These are phyloP conservation scores for Drosophila nr. fundita DNA, from an alignment of 2,888 invertebrate species.

Conservation along the genomic window DNA sequence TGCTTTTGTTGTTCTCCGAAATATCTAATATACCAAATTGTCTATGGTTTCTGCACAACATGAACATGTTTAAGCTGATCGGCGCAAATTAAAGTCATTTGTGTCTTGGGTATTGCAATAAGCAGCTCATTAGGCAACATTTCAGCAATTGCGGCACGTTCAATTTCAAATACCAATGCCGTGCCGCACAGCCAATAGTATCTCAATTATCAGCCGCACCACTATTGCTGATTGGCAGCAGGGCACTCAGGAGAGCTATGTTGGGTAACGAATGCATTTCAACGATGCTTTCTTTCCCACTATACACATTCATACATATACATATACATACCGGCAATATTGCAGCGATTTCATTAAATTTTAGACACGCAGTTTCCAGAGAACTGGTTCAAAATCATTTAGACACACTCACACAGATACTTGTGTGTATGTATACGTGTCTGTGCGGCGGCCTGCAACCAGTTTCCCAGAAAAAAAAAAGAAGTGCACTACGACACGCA, in stretches of 20 bases:
- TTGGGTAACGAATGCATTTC: conserved; percentile 54
- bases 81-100: conserved; percentile 18
- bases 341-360: conserved; percentile 75
- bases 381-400: conserved; percentile 79
- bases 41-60: neutral
- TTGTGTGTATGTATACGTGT: neutral
- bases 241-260: conserved; percentile 20
- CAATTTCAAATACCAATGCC: conserved; percentile 60
- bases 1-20: neutral
- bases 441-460: conserved; percentile 40
- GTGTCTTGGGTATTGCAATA: conserved; percentile 28
- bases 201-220: conserved; percentile 68
- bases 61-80: conserved; percentile 13
- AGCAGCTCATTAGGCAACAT: conserved; percentile 63
- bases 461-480: conserved; percentile 64
- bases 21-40: neutral
- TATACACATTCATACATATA: neutral
- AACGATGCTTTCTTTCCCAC: conserved; percentile 46
- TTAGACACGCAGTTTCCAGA: conserved; percentile 79
- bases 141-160: conserved; percentile 72
- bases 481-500: conserved; percentile 69
- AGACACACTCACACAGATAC: conserved; percentile 45
- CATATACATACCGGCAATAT: conserved; percentile 20
- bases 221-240: conserved; percentile 40
- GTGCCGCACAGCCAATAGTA: conserved; percentile 66